Evolutionary conservation across 2,113 vertebrate species (phyloP), one percentile per base, ranked within the genome.

Genomic region (Eurypyga helias): DNA sequence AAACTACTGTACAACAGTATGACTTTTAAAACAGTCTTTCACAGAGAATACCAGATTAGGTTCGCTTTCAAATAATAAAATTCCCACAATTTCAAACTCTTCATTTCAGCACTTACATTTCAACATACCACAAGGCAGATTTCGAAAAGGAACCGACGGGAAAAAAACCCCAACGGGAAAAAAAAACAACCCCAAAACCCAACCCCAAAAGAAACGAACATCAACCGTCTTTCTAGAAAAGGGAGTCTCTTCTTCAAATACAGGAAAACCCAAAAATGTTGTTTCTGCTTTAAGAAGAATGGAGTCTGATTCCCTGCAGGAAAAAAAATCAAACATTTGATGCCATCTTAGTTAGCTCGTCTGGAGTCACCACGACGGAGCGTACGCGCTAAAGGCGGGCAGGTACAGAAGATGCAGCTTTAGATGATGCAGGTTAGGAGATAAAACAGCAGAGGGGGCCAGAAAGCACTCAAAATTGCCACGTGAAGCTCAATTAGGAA

Each of bases 1-100:
- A 98, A 98, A 98, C 98, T 99, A 99, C 99, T 99, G 98, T 99
- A 99, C 99, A 99, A 99, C 98, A 98, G 98, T 98, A 99, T 98
- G 97, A 98, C 98, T 98, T 98, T 98, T 88, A 95, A 96, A 97
- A 96, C 97, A 98, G 98, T 98, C 97, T 98, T 96, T 98, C 97
- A 98, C 97, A 97, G 97, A 98, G 97, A 98, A 98, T 96, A 98
- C 97, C 95, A 97, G 97, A 95, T 98, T 98, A 98, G 98, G 93
- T 98, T 98, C 91, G 96, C 95, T 97, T 98, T 97, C 96, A 97
- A 97, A 98, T 87, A 97, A 97, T 97, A 97, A 91, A 96, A 98
- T 97, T 98, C 98, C 96, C 97, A 98, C 97, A 93, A 95, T 97
- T 97, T 94, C 97, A 97, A 98, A 98, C 97, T 98, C 96, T 96